Conservation (phyloP, 2,888 invertebrate species). For the Tiliacea aurago region DNA sequence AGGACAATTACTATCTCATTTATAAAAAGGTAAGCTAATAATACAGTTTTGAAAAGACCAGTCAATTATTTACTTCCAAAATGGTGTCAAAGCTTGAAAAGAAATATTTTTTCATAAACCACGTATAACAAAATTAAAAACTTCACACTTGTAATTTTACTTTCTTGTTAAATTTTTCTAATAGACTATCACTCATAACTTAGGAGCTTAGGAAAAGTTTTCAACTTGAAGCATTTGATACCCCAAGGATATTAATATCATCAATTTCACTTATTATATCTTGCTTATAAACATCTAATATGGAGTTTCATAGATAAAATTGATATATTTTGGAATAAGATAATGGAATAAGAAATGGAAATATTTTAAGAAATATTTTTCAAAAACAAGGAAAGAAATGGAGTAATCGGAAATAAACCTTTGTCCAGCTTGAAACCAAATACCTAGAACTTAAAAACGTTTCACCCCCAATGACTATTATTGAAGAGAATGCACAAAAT, state of each 20-base stretch:
- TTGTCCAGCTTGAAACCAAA: no score
- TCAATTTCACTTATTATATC: constrained; percentile 81
- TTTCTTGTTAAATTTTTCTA: constrained; percentile 45
- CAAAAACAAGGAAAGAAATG: not conserved
- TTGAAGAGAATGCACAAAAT: no score
- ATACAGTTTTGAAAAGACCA: not conserved
- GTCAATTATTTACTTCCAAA: not conserved
- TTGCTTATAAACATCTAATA: constrained; percentile 67
- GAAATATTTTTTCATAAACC: not conserved
- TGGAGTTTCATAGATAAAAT: constrained; percentile 41
- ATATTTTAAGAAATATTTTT: not conserved
- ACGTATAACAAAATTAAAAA: constrained; percentile 14
- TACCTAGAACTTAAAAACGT: no score
- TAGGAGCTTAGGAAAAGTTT: constrained; percentile 60
- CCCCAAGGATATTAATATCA: constrained; percentile 67
- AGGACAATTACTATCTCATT: not conserved
- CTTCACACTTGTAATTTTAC: constrained; percentile 44
- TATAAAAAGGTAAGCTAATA: not conserved
- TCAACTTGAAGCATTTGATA: constrained; percentile 65
- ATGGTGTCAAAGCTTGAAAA: constrained; percentile 42
- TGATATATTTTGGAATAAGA: constrained; percentile 6
- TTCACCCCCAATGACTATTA: no score
- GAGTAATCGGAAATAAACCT: no score
- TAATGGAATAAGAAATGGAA: not conserved
- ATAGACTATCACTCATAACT: constrained; percentile 73